Conservation (phyloP, 1,140 invertebrate species). For the Temnothorax longispinosus region DNA sequence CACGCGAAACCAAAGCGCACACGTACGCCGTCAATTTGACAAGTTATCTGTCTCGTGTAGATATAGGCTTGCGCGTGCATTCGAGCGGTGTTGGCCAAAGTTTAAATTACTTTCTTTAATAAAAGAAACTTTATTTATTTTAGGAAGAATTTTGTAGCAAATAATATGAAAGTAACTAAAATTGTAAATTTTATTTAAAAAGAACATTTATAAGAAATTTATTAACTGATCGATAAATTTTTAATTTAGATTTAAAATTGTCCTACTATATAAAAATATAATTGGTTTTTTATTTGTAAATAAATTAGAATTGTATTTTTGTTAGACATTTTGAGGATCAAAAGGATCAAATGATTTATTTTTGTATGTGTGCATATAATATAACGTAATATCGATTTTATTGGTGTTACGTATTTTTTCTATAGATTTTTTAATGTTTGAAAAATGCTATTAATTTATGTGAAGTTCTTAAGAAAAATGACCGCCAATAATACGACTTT, state of each 20-base stretch:
- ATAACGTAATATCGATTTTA: neutral
- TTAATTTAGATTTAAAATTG: neutral
- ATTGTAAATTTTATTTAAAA: neutral
- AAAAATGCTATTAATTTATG: neutral
- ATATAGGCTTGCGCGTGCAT: neutral
- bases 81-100: neutral
- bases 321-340: neutral
- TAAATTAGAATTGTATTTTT: conserved; percentile 1
- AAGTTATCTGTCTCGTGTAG: conserved; percentile 34
- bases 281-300: neutral
- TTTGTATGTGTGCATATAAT: neutral
- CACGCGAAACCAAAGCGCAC: conserved; percentile 42
- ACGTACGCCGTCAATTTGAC: conserved; percentile 31
- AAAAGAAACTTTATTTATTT: neutral
- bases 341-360: neutral
- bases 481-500: neutral
- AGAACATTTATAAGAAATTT: neutral
- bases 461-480: neutral
- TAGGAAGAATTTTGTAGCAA: neutral
- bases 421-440: neutral
- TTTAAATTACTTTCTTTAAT: neutral
- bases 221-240: neutral
- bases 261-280: neutral
- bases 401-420: neutral
- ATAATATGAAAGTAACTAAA: neutral